phyloP scores from a whole-genome alignment of 2,888 invertebrate species.

The Monopis laevigella region DNA sequence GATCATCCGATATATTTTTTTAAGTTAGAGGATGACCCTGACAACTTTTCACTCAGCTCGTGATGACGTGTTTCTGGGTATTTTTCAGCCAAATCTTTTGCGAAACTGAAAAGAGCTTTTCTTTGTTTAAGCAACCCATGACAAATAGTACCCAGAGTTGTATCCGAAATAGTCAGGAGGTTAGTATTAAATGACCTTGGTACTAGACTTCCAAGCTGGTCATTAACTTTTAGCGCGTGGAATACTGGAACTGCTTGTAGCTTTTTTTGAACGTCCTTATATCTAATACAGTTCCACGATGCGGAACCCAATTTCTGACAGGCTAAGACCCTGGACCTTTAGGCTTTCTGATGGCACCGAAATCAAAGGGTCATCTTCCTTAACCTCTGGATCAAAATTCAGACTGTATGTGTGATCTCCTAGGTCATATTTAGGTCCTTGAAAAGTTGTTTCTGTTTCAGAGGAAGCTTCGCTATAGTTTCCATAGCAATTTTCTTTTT shows the following conservation, averaged over 20 bases:
- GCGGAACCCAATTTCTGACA: background rate
- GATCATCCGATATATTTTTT: background rate
- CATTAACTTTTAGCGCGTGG: background rate
- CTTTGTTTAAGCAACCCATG: background rate
- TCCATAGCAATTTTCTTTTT: too few species aligned
- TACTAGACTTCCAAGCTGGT: constrained; percentile 8
- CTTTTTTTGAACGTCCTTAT: background rate
- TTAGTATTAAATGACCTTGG: too few species aligned
- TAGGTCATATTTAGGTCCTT: too few species aligned
- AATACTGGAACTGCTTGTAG: background rate
- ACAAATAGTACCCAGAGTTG: background rate
- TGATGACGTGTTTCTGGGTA: background rate
- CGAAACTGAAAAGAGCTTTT: background rate
- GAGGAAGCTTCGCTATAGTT: too few species aligned
- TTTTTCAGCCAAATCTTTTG: background rate
- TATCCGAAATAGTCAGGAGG: too few species aligned
- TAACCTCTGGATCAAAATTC: too few species aligned
- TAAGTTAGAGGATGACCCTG: background rate
- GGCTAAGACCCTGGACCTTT: background rate
- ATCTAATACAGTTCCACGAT: background rate
- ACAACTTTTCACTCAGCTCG: background rate
- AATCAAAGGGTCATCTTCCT: background rate
- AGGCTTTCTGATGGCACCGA: background rate
- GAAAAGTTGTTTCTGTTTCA: too few species aligned
- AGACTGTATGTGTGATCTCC: too few species aligned